Evolutionary conservation across 2,113 vertebrate genomes (phyloP), one percentile per base, ranked within the genome.

Genomic region (Ceyx margarethae): DNA sequence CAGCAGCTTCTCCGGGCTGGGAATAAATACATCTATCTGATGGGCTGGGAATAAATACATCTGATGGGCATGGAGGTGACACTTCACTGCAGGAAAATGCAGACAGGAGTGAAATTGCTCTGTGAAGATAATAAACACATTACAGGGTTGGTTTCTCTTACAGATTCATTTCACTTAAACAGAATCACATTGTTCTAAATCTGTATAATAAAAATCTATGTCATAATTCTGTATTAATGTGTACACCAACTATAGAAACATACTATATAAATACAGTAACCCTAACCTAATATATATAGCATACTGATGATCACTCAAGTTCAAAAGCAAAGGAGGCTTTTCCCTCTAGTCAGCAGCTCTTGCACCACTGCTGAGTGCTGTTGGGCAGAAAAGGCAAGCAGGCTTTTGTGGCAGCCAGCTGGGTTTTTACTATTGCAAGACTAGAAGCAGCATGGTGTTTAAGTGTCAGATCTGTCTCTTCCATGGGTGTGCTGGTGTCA

Each of bases 281-380:
- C 37, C 37, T 37, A 37, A 37, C 37, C 37, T 37, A 37, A 37
- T 37, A 37, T 37, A 37, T 37, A 37, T 37, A 37, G 9, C 71
- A 16, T 66, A 12, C 19, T n/a, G 31, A 61, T n/a, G 20, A 28
- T 81, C 25, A 8, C 10, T 50, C 3, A 60, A 53, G 26, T 42
- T 58, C 13, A 31, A 29, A 83, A 67, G 8, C 9, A 15, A 1
- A 18, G 45, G 16, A 13, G 74, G 26, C 26, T 57, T 72, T 91
- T 65, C 15, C 23, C 6, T 85, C 12, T 37, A 5, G 15, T n/a
- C 53, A 10, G 43, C 7, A 0, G 51, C 23, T 0, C 0, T 18
- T 68, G 7, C 48, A 19, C 56, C 46, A 16, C 18, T 72, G 10
- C 73, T 61, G 33, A 33, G n/a, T 22, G 54, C 51, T 67, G 45